Percentiles rank a stretch among this genome's conserved stretches.
Evolutionary conservation across 1,140 invertebrate genomes (phyloP).

Genomic region (Planococcus citri): DNA sequence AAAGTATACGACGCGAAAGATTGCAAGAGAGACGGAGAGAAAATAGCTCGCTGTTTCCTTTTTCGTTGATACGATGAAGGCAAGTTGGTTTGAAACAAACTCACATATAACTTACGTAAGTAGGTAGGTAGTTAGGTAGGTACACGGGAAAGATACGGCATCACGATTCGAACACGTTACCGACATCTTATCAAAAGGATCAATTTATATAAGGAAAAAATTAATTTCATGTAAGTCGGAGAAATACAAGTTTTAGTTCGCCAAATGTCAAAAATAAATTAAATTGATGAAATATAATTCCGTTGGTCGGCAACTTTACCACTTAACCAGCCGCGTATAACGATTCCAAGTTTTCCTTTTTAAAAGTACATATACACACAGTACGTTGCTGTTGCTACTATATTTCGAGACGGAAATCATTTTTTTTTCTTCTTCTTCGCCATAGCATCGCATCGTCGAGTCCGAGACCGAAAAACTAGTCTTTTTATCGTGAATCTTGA

Average conservation of each 20-base stretch:
- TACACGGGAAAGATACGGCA: too few species aligned
- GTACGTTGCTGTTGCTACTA: too few species aligned
- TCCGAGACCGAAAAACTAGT: background rate
- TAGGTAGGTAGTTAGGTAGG: too few species aligned
- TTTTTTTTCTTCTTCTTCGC: background rate
- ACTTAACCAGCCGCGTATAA: background rate
- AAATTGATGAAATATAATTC: constrained; percentile 4
- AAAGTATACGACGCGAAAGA: too few species aligned
- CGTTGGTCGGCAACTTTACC: background rate
- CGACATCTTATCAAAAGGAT: background rate
- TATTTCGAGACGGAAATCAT: background rate
- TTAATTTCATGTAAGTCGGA: background rate
- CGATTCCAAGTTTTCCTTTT: background rate
- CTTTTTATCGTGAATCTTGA: constrained; percentile 9
- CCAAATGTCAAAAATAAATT: constrained; percentile 4
- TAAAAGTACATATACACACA: background rate
- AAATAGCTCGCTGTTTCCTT: too few species aligned
- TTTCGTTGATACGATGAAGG: too few species aligned
- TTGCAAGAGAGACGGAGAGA: too few species aligned
- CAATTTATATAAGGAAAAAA: background rate
- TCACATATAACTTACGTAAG: too few species aligned
- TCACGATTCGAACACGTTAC: background rate
- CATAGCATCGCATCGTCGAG: too few species aligned
- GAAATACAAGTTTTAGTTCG: background rate
- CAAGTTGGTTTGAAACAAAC: too few species aligned